Percentiles rank a stretch among this genome's conserved stretches.
These are phyloP conservation scores for Acridotheres tristis DNA, from an alignment of 2,797 vertebrate species.

Conservation along the genomic window DNA sequence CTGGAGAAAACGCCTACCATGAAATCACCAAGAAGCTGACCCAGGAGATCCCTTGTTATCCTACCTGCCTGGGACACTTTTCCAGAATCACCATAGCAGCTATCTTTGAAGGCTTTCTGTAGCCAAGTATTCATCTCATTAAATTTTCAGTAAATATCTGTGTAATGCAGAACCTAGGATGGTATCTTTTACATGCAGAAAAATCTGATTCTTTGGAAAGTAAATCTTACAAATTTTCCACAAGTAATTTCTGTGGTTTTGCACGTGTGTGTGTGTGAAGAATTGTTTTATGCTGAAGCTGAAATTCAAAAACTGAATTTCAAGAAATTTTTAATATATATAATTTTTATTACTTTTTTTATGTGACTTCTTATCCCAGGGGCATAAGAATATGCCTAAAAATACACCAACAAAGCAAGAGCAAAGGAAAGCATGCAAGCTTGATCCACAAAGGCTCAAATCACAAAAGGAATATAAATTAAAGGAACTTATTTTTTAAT, in stretches of 20 bases:
- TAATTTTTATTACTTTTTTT: not conserved
- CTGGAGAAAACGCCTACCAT: not conserved
- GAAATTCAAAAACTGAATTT: not conserved
- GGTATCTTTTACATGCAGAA: not conserved
- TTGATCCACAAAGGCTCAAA: not conserved
- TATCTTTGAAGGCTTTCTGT: not conserved
- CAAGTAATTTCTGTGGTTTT: not conserved
- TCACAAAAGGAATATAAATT: not conserved
- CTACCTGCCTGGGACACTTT: not conserved
- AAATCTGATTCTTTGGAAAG: not conserved
- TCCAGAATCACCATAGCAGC: not conserved
- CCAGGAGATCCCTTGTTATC: not conserved
- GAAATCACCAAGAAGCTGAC: not conserved
- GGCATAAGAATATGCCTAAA: not conserved
- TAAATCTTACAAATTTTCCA: not conserved
- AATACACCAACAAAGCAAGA: not conserved
- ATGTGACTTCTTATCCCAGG: not conserved
- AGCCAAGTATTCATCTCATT: not conserved
- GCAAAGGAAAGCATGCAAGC: not conserved
- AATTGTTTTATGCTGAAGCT: not conserved
- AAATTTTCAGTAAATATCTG: not conserved
- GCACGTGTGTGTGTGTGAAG: rapidly evolving
- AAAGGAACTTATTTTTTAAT: not conserved
- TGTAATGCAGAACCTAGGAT: not conserved
- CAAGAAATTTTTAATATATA: not conserved